These are phyloP conservation scores for Chymomyza procnemis DNA, from an alignment of 2,888 invertebrate species.

Conservation along the genomic window DNA sequence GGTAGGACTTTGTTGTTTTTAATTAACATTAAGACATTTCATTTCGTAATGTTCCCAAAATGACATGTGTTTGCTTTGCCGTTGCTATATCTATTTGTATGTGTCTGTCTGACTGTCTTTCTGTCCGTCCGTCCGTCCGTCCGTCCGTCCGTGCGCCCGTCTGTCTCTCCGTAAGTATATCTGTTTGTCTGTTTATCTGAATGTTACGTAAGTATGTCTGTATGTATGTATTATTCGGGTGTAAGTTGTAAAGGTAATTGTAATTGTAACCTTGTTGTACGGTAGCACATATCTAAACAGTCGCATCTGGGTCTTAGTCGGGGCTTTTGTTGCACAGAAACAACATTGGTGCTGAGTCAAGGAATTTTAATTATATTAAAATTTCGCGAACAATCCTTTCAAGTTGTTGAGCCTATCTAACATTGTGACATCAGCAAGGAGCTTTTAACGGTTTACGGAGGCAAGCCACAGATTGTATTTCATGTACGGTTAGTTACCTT, in stretches of 20 bases:
- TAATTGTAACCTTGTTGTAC: neutral
- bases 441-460: neutral
- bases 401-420: neutral
- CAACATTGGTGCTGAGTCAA: neutral
- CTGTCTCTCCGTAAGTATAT: conserved; percentile 15
- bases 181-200: conserved; percentile 16
- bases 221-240: neutral
- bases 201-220: too few relatives aligned
- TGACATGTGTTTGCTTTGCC: conserved; percentile 56
- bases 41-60: conserved; percentile 49
- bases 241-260: conserved; percentile 3
- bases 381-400: neutral
- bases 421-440: neutral
- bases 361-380: conserved; percentile 1
- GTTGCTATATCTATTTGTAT: neutral
- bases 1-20: conserved; percentile 51
- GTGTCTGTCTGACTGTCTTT: conserved; percentile 4
- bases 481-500: neutral
- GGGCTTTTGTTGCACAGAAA: neutral
- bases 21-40: conserved; percentile 64
- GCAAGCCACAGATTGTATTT: neutral
- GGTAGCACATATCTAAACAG: neutral
- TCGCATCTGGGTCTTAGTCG: neutral
- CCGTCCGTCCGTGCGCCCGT: conserved; percentile 3
- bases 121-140: conserved; percentile 13